These are phyloP conservation scores for Pseudomugil tenellus DNA, from an alignment of 2,797 vertebrate species.

Conservation along the genomic window DNA sequence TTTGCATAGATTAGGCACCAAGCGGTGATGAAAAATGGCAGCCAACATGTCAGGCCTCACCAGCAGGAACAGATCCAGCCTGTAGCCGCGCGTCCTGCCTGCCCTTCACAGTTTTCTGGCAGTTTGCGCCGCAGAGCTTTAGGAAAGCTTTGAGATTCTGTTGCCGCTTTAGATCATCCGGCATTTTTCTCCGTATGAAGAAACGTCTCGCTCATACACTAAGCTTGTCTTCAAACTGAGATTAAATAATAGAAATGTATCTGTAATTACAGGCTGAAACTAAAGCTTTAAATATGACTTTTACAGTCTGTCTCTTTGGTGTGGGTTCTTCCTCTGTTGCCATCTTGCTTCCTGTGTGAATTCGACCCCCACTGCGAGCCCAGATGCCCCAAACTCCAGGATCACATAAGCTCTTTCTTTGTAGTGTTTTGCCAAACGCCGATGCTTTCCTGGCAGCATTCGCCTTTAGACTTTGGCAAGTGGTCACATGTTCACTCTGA, in stretches of 20 bases:
- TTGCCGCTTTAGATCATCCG: slow-evolving; percentile 32
- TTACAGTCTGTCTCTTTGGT: slow-evolving; percentile 3
- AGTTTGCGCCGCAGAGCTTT: slow-evolving; percentile 42
- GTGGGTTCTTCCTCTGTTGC: slow-evolving; percentile 15
- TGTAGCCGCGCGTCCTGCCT: slow-evolving; percentile 40
- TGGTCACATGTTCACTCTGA: slow-evolving; percentile 25
- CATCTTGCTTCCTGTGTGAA: slow-evolving; percentile 64
- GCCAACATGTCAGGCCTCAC: slow-evolving; percentile 70
- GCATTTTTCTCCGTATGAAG: slow-evolving; percentile 14
- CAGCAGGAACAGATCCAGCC: slow-evolving; percentile 69
- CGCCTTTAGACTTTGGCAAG: slow-evolving; percentile 38
- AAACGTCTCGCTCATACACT: slow-evolving; percentile 18
- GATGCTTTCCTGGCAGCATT: slow-evolving; percentile 61
- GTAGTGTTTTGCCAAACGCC: slow-evolving; percentile 61
- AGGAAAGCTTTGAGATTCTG: slow-evolving; percentile 48
- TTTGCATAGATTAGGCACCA: slow-evolving; percentile 76
- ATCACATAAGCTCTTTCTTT: slow-evolving; percentile 67
- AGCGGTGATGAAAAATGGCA: slow-evolving; percentile 69
- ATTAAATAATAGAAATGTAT: slow-evolving; percentile 1
- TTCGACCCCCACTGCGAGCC: slow-evolving; percentile 62
- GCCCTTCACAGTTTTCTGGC: slow-evolving; percentile 59
- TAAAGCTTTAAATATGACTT: slow-evolving; percentile 24
- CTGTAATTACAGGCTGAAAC: neutral
- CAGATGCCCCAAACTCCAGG: slow-evolving; percentile 78
- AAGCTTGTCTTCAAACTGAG: slow-evolving; percentile 2